Evolutionary conservation across 2,797 vertebrate species (phyloP).

Genomic region (Mormyrus proboscirostris): DNA sequence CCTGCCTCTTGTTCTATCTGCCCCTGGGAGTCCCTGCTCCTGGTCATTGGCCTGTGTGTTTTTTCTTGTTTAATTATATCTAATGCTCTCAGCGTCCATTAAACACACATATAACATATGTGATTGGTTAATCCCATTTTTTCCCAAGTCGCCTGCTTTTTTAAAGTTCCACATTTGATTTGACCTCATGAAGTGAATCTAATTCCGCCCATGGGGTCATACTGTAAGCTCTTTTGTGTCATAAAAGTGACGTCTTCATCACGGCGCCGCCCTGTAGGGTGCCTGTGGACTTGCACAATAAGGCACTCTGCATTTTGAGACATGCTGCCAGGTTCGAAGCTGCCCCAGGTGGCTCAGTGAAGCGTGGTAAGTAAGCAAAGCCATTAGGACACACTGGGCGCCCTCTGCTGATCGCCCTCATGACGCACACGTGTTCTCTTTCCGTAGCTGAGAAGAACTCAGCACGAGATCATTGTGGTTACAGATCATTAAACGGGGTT

Average conservation of each 20-base stretch:
- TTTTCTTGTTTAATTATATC: background rate
- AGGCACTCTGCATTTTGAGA: slow-evolving; percentile 44
- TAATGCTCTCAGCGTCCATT: background rate
- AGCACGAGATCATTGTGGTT: background rate
- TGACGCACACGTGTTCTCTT: background rate
- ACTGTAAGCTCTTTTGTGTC: background rate
- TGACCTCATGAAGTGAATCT: background rate
- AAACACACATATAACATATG: background rate
- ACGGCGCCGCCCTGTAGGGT: background rate
- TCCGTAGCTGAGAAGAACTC: background rate
- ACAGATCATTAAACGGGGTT: background rate
- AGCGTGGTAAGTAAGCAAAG: slow-evolving; percentile 56
- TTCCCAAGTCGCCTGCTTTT: background rate
- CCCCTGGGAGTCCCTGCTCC: background rate
- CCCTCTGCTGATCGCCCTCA: slow-evolving; percentile 24
- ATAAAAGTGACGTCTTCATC: background rate
- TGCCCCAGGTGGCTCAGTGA: slow-evolving; percentile 47
- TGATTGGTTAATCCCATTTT: background rate
- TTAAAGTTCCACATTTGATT: background rate
- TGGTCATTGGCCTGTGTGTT: background rate
- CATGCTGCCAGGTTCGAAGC: slow-evolving; percentile 43
- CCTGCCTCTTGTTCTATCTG: background rate
- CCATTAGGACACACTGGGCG: slow-evolving; percentile 46
- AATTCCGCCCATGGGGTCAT: background rate
- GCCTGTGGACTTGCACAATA: background rate